Conservation (phyloP, 2,888 invertebrate genomes). For the Hirtodrosophila cameraria region DNA sequence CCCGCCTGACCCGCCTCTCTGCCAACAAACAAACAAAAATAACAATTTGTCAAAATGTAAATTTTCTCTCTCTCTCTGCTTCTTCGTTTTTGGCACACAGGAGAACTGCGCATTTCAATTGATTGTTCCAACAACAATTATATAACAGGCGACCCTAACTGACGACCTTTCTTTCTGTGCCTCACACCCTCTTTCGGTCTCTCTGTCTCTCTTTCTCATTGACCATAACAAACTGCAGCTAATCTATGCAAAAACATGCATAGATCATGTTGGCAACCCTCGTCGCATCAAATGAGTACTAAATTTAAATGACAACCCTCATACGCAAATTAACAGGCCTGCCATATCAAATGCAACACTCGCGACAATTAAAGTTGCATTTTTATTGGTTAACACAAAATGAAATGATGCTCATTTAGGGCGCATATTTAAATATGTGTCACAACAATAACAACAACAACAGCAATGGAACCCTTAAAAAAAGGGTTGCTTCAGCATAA, state of each 20-base stretch:
- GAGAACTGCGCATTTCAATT: conserved; percentile 67
- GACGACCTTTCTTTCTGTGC: conserved; percentile 24
- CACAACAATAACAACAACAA: conserved; percentile 41
- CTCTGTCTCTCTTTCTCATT: background rate
- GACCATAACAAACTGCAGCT: conserved; percentile 67
- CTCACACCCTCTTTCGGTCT: background rate
- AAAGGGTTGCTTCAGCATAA: conserved; percentile 58
- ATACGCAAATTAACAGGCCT: conserved; percentile 61
- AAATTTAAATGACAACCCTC: conserved; percentile 44
- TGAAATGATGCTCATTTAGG: conserved; percentile 47
- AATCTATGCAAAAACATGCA: conserved; percentile 79
- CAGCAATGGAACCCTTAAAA: conserved; percentile 22
- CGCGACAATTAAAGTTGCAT: conserved; percentile 71
- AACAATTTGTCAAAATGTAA: conserved; percentile 78
- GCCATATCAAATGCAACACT: conserved; percentile 36
- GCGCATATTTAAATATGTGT: conserved; percentile 58
- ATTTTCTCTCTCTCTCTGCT: conserved; percentile 60
- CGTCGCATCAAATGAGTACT: conserved; percentile 1
- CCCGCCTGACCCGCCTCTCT: conserved; percentile 45
- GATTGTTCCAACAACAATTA: conserved; percentile 65
- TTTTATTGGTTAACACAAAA: conserved; percentile 78
- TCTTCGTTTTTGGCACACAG: conserved; percentile 31
- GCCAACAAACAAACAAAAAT: conserved; percentile 47
- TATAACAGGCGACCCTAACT: conserved; percentile 45
- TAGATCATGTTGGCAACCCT: conserved; percentile 21